phyloP scores from a whole-genome alignment of 2,113 vertebrate species.

The Dasypus novemcinctus region DNA sequence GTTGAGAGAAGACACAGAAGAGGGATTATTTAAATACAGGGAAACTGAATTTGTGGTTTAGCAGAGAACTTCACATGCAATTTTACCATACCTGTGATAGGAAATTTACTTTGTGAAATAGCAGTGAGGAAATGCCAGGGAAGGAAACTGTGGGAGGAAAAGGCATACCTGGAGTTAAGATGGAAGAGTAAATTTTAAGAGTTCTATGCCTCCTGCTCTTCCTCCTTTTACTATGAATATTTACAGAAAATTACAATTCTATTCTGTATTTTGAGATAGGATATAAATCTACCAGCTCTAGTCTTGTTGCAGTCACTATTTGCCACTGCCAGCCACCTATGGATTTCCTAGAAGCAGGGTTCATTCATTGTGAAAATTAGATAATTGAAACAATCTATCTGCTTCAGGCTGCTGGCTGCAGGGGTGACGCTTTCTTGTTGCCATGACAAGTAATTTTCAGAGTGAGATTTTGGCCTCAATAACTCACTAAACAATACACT shows the following conservation, averaged over 20 bases:
- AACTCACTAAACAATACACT: slow-evolving; percentile 67
- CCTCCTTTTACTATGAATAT: slow-evolving; percentile 28
- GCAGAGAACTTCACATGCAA: not conserved
- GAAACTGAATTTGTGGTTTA: not conserved
- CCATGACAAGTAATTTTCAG: slow-evolving; percentile 75
- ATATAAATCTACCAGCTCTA: slow-evolving; percentile 72
- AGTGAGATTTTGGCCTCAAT: slow-evolving; percentile 59
- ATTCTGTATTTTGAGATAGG: slow-evolving; percentile 57
- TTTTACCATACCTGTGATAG: not conserved
- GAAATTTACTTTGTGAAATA: not conserved
- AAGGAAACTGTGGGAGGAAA: not conserved
- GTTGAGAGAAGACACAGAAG: not conserved
- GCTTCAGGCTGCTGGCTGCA: slow-evolving; percentile 75
- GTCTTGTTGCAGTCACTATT: slow-evolving; percentile 68
- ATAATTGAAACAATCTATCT: slow-evolving; percentile 82
- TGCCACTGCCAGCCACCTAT: slow-evolving; percentile 77
- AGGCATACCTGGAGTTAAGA: not conserved
- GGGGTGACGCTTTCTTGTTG: slow-evolving; percentile 50
- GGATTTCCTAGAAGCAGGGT: slow-evolving; percentile 83
- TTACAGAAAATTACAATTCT: slow-evolving; percentile 70
- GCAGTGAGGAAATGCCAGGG: not conserved
- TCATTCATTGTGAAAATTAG: slow-evolving; percentile 83
- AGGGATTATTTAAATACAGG: not conserved
- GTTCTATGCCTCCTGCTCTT: not conserved
- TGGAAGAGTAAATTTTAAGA: slow-evolving; percentile 38